Conservation (phyloP, 2,888 invertebrate genomes). For the Lycaena phlaeas region DNA sequence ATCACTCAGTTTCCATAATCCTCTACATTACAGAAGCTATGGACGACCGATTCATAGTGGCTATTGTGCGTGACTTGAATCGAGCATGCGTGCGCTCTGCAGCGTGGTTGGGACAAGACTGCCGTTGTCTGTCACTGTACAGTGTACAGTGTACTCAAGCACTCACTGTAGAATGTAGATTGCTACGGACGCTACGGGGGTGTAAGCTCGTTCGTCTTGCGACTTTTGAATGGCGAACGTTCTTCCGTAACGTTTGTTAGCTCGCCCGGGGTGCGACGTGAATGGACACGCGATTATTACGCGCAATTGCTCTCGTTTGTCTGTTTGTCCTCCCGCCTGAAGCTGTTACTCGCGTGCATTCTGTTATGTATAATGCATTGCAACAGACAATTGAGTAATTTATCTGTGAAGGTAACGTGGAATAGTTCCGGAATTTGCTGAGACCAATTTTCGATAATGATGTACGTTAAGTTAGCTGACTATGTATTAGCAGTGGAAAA, state of each 20-base stretch:
- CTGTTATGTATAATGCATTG: no score
- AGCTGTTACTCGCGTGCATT: no score
- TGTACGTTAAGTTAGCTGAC: no score
- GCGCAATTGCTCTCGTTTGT: neutral
- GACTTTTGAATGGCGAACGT: slow-evolving; percentile 9
- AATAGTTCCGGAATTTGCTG: no score
- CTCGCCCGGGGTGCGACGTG: neutral
- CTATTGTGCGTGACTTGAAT: slow-evolving; percentile 6
- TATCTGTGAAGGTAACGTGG: no score
- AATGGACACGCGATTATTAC: neutral
- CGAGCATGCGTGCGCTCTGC: slow-evolving; percentile 34
- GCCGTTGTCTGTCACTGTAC: slow-evolving; percentile 15
- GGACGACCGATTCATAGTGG: neutral
- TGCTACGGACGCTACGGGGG: slow-evolving; percentile 54
- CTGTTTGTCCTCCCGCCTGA: neutral
- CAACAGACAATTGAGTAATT: no score
- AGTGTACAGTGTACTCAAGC: no score
- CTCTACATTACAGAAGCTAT: slow-evolving; percentile 10
- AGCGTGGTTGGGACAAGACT: slow-evolving; percentile 42
- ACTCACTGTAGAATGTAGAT: no score
- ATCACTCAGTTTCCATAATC: slow-evolving; percentile 7
- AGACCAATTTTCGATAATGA: no score
- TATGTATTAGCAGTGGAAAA: no score
- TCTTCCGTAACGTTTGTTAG: no score
- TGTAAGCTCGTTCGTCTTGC: slow-evolving; percentile 40